Evolutionary conservation across 2,797 vertebrate species (phyloP), one percentile per base, ranked within the genome.

Genomic region (Poeciliopsis turneri): DNA sequence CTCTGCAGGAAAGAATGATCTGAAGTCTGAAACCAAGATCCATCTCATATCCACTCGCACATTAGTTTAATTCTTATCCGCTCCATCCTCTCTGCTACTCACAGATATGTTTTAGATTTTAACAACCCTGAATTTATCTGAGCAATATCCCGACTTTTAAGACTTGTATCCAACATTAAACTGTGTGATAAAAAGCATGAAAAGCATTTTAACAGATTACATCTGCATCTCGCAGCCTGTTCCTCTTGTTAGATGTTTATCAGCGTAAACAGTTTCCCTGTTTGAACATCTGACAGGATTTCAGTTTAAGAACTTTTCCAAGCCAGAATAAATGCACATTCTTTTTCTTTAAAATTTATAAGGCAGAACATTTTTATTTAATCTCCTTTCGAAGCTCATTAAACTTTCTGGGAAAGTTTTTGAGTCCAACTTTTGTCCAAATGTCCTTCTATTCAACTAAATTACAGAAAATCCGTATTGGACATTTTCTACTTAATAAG

Each of bases 201-300:
- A 70, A 70, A 77, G 28, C 15, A 15, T 77, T 69, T 41, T 23
- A 47, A 59, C 4, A 36, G 74, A 77, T 70, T 43, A 33, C 51
- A 71, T 28, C 75, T 39, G 61, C 75, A 51, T 41, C 33, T 53
- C 25, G 18, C 45, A 70, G 49, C 64, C 20, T 23, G 15, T 57
- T 25, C 16, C 43, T 66, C 46, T 69, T 53, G 20, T 70, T 43
- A 74, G 47, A 43, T 71, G 36, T 30, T 69, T 41, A 69, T 76
- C 75, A 18, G 64, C 11, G 75, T 69, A 43, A 77, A 77, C 46
- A 33, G 64, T 77, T 77, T 68, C 33, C 4, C 47, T 76, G 61
- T 64, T 61, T 47, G 43, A 75, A 75, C 57, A 77, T 69, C 46
- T 41, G 46, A 68, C 16, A 25, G 28, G 75, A 43, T 30, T 69